Conservation (phyloP, 2,113 vertebrate species). For the Vidua chalybeata region DNA sequence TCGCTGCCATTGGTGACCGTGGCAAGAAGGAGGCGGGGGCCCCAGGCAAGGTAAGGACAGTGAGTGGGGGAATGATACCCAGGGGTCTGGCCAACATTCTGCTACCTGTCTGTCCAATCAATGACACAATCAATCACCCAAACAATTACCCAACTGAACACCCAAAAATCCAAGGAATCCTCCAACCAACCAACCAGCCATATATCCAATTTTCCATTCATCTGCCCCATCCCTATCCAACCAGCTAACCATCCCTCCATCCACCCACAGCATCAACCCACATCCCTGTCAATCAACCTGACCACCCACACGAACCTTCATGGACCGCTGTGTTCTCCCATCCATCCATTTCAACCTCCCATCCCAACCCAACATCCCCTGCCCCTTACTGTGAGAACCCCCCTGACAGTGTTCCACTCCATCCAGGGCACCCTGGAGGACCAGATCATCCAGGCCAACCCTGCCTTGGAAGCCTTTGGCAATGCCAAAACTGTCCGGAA, state of each 20-base stretch:
- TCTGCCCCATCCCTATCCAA: not conserved
- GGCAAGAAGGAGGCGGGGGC: slow-evolving; percentile 79
- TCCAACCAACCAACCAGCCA: not conserved
- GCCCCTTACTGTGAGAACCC: not conserved
- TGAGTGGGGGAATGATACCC: not conserved
- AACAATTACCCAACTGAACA: not conserved
- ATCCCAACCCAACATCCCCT: not conserved
- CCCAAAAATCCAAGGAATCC: not conserved
- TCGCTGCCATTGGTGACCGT: slow-evolving; percentile 81
- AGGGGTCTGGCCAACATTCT: not conserved
- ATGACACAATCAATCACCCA: not conserved
- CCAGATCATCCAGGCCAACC: slow-evolving; percentile 89
- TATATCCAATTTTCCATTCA: not conserved
- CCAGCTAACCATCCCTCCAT: not conserved
- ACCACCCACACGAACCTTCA: not conserved
- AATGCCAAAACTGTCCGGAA: slow-evolving; percentile 86
- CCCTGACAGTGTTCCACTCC: not conserved
- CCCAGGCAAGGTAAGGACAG: slow-evolving; percentile 77
- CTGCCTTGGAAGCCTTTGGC: slow-evolving; percentile 86
- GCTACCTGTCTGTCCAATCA: not conserved
- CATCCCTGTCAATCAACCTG: not conserved
- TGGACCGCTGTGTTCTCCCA: not conserved
- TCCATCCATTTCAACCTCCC: not conserved
- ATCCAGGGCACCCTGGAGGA: slow-evolving; percentile 85
- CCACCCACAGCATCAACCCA: not conserved